These are phyloP conservation scores for Silurus glanis DNA, from an alignment of 2,113 vertebrate species.

Conservation along the genomic window DNA sequence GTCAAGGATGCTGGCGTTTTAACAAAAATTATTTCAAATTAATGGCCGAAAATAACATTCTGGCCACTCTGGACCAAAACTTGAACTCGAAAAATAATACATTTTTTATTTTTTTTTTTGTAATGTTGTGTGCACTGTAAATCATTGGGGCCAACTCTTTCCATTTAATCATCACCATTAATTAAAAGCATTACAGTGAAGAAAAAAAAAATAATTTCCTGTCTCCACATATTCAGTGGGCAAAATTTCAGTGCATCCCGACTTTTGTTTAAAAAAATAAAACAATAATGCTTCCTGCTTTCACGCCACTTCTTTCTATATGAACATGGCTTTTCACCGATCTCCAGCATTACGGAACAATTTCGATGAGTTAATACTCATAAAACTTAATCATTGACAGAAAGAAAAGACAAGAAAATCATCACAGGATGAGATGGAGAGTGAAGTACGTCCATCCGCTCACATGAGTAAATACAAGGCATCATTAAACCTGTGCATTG, in stretches of 20 bases:
- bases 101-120: neutral
- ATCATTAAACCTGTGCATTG: conserved; percentile 33
- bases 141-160: neutral
- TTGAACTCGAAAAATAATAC: neutral
- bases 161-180: neutral
- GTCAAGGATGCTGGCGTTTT: neutral
- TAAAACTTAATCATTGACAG: conserved; percentile 2
- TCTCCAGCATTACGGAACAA: conserved; percentile 41
- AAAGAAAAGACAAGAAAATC: conserved; percentile 19
- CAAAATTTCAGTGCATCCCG: neutral
- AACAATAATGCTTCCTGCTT: neutral
- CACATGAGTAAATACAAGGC: conserved; percentile 52
- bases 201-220: neutral
- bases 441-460: conserved; percentile 57
- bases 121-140: neutral
- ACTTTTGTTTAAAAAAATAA: neutral
- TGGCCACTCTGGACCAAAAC: neutral
- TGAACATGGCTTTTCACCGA: neutral
- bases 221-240: neutral
- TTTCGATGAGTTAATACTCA: neutral
- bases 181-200: neutral
- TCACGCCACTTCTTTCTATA: too few species aligned
- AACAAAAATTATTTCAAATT: neutral
- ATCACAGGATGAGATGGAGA: conserved; percentile 53
- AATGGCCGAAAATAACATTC: neutral